Conservation (phyloP, 2,113 vertebrate genomes). For the Tragelaphus imberbis region DNA sequence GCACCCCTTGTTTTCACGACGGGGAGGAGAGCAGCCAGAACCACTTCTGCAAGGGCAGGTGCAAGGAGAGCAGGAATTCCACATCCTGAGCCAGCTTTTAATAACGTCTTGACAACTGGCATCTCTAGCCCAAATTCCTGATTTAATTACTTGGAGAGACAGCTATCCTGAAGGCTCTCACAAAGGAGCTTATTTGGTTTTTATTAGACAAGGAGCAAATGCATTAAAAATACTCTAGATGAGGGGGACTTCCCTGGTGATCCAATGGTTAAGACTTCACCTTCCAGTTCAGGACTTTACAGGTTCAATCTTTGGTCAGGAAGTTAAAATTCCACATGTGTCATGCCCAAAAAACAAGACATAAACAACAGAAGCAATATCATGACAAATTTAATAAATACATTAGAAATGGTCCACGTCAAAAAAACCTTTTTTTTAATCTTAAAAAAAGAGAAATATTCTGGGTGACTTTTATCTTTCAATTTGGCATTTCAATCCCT, state of each 20-base stretch:
- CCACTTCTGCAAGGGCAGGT: not conserved
- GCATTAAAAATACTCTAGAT: not conserved
- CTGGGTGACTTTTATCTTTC: not conserved
- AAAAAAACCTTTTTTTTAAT: not conserved
- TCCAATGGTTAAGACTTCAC: not conserved
- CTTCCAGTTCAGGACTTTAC: not conserved
- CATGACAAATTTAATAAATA: not conserved
- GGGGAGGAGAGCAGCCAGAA: not conserved
- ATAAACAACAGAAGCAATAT: not conserved
- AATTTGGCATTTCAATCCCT: not conserved
- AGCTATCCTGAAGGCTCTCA: not conserved
- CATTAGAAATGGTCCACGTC: not conserved
- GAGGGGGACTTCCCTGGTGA: not conserved
- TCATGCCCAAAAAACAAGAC: not conserved
- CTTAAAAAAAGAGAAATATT: not conserved
- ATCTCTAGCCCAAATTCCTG: not conserved
- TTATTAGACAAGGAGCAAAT: not conserved
- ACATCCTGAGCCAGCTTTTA: not conserved
- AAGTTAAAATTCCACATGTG: not conserved
- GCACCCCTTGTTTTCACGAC: rapidly evolving
- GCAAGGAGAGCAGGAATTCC: too few species aligned
- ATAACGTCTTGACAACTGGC: not conserved
- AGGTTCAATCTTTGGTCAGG: not conserved
- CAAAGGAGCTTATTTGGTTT: not conserved
- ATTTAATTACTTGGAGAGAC: not conserved